phyloP scores from a whole-genome alignment of 1,140 invertebrate genomes.

The Metopolophium dirhodum region DNA sequence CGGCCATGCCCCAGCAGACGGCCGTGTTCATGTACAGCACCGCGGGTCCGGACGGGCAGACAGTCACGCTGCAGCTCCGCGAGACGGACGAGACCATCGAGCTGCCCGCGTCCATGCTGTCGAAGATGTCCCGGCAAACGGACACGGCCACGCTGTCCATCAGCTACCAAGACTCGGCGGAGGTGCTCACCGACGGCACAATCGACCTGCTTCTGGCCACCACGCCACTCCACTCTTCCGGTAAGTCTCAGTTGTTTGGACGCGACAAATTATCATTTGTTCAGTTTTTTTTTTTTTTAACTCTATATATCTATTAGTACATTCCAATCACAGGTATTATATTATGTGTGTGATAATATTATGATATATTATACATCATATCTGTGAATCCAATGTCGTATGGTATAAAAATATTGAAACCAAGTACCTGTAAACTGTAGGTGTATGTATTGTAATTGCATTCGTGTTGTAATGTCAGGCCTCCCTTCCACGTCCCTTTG shows the following conservation, averaged over 20 bases:
- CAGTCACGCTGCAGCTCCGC: slow-evolving; percentile 66
- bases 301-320: too few relatives aligned
- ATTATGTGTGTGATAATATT: too few relatives aligned
- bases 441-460: too few relatives aligned
- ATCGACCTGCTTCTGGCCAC: slow-evolving; percentile 64
- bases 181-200: slow-evolving; percentile 61
- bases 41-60: slow-evolving; percentile 63
- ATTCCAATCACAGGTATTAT: too few relatives aligned
- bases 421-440: too few relatives aligned
- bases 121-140: slow-evolving; percentile 64
- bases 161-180: slow-evolving; percentile 63
- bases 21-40: slow-evolving; percentile 68
- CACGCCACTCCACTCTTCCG: slow-evolving; percentile 60
- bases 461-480: too few relatives aligned
- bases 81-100: slow-evolving; percentile 64
- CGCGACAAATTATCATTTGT: too few relatives aligned
- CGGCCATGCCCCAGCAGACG: slow-evolving; percentile 50
- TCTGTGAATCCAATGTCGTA: too few relatives aligned
- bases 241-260: slow-evolving; percentile 54
- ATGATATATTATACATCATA: too few relatives aligned
- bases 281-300: too few relatives aligned
- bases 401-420: too few relatives aligned
- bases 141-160: slow-evolving; percentile 67
- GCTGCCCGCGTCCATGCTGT: slow-evolving; percentile 62
- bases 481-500: too few relatives aligned